A percentile compares a stretch with the other conserved stretches of the same genome.
Evolutionary conservation across 2,888 invertebrate genomes (phyloP).

Genomic region (Hypomecis atomaria): DNA sequence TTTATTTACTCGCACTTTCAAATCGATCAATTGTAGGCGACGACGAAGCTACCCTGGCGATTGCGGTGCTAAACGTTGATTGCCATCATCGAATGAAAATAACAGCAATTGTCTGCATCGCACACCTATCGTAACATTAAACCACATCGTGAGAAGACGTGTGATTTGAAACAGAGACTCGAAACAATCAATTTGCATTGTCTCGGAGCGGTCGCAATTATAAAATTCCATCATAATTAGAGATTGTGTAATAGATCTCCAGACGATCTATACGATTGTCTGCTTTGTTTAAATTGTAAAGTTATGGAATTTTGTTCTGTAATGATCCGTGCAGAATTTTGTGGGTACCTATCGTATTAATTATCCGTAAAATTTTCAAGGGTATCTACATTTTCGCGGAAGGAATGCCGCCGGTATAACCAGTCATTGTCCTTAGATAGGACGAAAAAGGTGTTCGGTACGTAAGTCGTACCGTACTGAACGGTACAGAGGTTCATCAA

Average conservation of each 20-base stretch:
- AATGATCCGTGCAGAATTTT: constrained; percentile 9
- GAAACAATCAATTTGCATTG: constrained; percentile 37
- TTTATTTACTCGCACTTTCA: constrained; percentile 38
- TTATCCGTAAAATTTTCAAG: constrained; percentile 33
- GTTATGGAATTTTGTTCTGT: constrained; percentile 14
- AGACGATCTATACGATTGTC: constrained; percentile 22
- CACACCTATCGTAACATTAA: constrained; percentile 34
- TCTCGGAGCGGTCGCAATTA: constrained; percentile 33
- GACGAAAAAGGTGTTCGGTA: constrained; percentile 44
- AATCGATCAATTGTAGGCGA: constrained; percentile 32
- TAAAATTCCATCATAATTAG: constrained; percentile 32
- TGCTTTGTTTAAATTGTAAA: constrained; percentile 12
- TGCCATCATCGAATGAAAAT: constrained; percentile 45
- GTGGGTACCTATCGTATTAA: constrained; percentile 15
- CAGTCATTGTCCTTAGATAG: constrained; percentile 44
- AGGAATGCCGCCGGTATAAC: constrained; percentile 36
- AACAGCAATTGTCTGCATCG: constrained; percentile 35
- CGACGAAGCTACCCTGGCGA: constrained; percentile 26
- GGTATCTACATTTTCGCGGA: constrained; percentile 42
- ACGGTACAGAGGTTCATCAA: constrained; percentile 70
- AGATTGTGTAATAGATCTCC: constrained; percentile 32
- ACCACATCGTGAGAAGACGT: constrained; percentile 33
- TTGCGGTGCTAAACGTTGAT: constrained; percentile 21
- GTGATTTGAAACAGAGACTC: constrained; percentile 30
- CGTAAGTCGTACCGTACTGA: constrained; percentile 49